A percentile compares a stretch with the other conserved stretches of the same genome.
These are phyloP conservation scores for Tethya wilhelma DNA, from an alignment of 37 sponge, comb jelly and placozoan species.

Conservation along the genomic window DNA sequence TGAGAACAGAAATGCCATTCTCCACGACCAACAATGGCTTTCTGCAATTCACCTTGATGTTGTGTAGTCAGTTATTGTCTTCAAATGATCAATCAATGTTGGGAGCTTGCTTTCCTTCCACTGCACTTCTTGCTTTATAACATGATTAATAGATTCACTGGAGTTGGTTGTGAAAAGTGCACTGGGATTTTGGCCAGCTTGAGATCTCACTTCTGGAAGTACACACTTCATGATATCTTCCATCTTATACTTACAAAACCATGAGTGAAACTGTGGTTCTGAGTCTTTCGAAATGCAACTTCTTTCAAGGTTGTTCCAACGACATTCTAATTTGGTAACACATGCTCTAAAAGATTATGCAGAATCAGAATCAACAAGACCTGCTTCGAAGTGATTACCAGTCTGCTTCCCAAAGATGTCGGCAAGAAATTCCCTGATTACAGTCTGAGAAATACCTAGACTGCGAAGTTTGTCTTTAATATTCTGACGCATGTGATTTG, in stretches of 20 bases:
- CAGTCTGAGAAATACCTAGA: slow-evolving; percentile 1
- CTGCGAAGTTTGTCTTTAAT: slow-evolving; percentile 38
- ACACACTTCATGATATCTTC: slow-evolving; percentile 12
- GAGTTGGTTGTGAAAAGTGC: slow-evolving; percentile 24
- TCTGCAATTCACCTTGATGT: slow-evolving; percentile 3
- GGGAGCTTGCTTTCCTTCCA: slow-evolving; percentile 54
- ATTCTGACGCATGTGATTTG: slow-evolving; percentile 37
- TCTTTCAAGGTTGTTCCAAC: slow-evolving; percentile 49
- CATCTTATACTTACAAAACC: slow-evolving; percentile 29
- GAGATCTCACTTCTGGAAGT: neutral
- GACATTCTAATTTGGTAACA: neutral
- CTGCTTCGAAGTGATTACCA: slow-evolving; percentile 24
- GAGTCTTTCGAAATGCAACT: neutral
- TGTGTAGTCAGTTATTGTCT: neutral
- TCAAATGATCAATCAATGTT: slow-evolving; percentile 15
- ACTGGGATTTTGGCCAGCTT: slow-evolving; percentile 3
- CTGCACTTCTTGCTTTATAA: slow-evolving; percentile 40
- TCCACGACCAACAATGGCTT: slow-evolving; percentile 38
- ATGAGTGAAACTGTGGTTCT: slow-evolving; percentile 20
- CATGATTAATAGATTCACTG: slow-evolving; percentile 45
- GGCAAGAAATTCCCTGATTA: neutral
- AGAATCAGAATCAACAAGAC: slow-evolving; percentile 31
- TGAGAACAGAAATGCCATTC: slow-evolving; percentile 27
- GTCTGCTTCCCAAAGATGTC: slow-evolving; percentile 38
- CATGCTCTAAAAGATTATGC: neutral